Evolutionary conservation across 1,140 invertebrate species (phyloP), one percentile per base, ranked within the genome.

Genomic region (Drosophila sp.): DNA sequence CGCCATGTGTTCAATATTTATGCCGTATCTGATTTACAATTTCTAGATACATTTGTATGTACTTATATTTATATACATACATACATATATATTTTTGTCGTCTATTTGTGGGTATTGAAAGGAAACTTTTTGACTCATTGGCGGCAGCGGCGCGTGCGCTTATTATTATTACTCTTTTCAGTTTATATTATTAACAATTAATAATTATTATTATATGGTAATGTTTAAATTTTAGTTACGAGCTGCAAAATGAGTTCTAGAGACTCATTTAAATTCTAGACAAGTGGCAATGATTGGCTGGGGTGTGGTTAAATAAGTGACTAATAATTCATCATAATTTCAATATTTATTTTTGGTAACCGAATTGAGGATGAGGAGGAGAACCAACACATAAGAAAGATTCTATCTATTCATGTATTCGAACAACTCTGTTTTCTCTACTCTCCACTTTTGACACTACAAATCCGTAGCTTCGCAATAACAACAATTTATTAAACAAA

Each of bases 1-100:
- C 78, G 83, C 83, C 83, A 87, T 87, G 83, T 87, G 84, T 87
- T 87, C 83, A 87, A 87, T 87, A 87, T 87, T 83, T 87, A 83
- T 87, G 80, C 84, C 83, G 72, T 87, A 87, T 87, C 83, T 87
- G 83, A 87, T 87, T 86, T 85, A 86, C 82, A 85, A 85, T 85
- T 87, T 85, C 79, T 87, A 80, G 78, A 79, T 74, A 57, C 66
- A 50, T 57, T 41, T 33, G 6, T 3, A 27, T 47, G 66, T 17
- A 62, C 29, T 47, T 27, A 41, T 11, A 63, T 11, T n/a, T 10
- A 60, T 54, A 61, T 23, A 57, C 11, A 30, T 40, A 4, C 10
- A 4, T 47, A 3, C 32, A 47, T 44, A 30, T 62, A 60, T n/a
- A 71, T 41, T 66, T 66, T 74, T 74, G 73, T 67, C 73, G 73